Conservation (phyloP, 2,113 vertebrate genomes). For the Centropus bengalensis region DNA sequence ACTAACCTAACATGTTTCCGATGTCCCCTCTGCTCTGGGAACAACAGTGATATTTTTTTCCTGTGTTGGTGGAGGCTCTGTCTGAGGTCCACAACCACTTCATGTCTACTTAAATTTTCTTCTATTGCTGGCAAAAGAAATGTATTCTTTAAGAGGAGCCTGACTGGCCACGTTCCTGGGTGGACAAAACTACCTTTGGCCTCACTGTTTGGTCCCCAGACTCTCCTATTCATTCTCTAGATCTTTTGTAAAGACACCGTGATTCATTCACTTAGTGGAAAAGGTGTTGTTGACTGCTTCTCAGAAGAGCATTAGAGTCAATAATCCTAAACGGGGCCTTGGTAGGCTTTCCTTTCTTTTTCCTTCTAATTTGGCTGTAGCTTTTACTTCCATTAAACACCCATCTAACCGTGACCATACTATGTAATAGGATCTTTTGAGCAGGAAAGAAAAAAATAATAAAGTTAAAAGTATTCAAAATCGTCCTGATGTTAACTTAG, state of each 20-base stretch:
- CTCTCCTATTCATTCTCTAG: neutral
- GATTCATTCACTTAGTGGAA: neutral
- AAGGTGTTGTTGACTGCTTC: neutral
- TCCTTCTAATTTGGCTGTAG: neutral
- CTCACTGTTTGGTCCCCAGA: neutral
- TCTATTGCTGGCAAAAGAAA: neutral
- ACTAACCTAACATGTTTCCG: neutral
- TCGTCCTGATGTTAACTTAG: neutral
- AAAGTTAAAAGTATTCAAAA: neutral
- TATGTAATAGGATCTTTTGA: neutral
- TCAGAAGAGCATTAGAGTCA: neutral
- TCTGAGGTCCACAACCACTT: neutral
- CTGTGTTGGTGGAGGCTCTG: neutral
- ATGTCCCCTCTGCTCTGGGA: neutral
- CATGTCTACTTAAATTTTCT: neutral
- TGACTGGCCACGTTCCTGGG: neutral
- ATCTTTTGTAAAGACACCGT: neutral
- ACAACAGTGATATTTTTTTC: neutral
- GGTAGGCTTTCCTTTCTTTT: neutral
- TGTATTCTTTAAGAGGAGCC: neutral
- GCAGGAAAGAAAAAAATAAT: neutral
- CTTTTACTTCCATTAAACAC: constrained; percentile 1
- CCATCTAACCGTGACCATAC: neutral
- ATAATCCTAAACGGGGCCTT: neutral
- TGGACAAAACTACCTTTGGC: neutral